phyloP scores from a whole-genome alignment of 2,888 invertebrate species.

The Ophonus ardosiacus region DNA sequence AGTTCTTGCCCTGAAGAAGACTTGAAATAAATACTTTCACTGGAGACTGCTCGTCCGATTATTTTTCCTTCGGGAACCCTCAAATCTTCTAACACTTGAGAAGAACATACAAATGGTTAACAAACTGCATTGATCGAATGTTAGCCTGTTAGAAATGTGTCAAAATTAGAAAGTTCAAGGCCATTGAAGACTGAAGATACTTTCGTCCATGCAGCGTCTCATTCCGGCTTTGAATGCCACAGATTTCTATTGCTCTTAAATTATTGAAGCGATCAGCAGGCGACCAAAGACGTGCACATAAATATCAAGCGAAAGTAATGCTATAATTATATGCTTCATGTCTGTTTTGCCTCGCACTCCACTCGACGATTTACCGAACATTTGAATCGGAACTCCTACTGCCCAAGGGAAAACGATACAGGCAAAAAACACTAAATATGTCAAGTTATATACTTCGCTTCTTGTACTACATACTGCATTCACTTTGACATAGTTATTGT shows the following conservation, averaged over 20 bases:
- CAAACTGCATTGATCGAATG: not conserved
- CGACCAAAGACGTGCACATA: constrained; percentile 29
- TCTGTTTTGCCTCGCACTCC: not conserved
- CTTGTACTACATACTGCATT: not conserved
- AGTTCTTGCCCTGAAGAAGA: too few relatives aligned
- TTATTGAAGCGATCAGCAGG: constrained; percentile 23
- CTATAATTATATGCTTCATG: constrained; percentile 17
- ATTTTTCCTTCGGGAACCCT: too few relatives aligned
- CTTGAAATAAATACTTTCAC: too few relatives aligned
- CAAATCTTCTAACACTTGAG: too few relatives aligned
- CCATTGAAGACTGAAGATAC: not conserved
- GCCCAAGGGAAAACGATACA: not conserved
- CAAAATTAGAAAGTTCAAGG: constrained; percentile 43
- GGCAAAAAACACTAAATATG: not conserved
- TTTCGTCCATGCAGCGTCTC: not conserved
- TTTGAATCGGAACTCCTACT: not conserved
- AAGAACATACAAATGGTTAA: too few relatives aligned
- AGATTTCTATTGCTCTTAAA: constrained; percentile 37
- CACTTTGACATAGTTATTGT: not conserved
- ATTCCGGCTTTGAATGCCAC: not conserved
- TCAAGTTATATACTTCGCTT: not conserved
- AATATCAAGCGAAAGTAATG: constrained; percentile 44
- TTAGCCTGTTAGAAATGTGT: not conserved
- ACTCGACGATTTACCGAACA: not conserved
- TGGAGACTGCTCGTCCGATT: too few relatives aligned